phyloP scores from a whole-genome alignment of 2,888 invertebrate genomes.

The Phragmatobia fuliginosa region DNA sequence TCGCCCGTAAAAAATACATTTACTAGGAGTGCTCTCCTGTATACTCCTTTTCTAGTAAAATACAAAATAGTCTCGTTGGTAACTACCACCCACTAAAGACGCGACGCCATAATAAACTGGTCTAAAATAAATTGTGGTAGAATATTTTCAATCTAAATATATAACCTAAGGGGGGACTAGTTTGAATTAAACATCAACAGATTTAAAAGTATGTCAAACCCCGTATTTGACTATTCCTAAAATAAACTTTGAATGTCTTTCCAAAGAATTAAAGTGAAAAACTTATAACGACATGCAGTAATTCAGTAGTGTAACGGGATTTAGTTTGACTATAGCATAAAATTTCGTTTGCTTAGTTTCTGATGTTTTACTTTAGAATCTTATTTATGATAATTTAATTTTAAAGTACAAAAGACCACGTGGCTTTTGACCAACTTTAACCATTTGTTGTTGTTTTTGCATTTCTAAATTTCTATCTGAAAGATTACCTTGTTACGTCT shows the following conservation, averaged over 20 bases:
- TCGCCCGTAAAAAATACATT: not conserved
- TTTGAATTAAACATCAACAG: constrained; percentile 3
- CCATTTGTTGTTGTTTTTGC: no score
- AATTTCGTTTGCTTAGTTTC: not conserved
- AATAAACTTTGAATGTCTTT: constrained; percentile 7
- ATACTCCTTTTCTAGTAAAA: constrained; percentile 2
- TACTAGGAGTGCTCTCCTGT: not conserved
- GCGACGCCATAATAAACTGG: constrained; percentile 2
- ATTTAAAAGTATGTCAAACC: constrained; percentile 3
- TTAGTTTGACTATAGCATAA: not conserved
- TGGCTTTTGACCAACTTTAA: no score
- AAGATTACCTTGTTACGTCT: no score
- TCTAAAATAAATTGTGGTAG: constrained; percentile 10
- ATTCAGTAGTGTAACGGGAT: not conserved
- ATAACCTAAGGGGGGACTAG: constrained; percentile 6
- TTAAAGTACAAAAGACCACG: no score
- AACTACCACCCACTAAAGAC: constrained; percentile 4
- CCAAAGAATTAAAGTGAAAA: not conserved
- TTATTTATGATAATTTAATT: not conserved
- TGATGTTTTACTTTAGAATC: not conserved
- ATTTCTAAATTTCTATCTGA: no score
- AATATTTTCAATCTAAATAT: constrained; percentile 4
- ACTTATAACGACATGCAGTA: not conserved
- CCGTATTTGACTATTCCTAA: not conserved
- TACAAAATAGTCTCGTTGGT: constrained; percentile 8